Conservation (phyloP, 2,113 vertebrate species). For the Oreochromis niloticus region DNA sequence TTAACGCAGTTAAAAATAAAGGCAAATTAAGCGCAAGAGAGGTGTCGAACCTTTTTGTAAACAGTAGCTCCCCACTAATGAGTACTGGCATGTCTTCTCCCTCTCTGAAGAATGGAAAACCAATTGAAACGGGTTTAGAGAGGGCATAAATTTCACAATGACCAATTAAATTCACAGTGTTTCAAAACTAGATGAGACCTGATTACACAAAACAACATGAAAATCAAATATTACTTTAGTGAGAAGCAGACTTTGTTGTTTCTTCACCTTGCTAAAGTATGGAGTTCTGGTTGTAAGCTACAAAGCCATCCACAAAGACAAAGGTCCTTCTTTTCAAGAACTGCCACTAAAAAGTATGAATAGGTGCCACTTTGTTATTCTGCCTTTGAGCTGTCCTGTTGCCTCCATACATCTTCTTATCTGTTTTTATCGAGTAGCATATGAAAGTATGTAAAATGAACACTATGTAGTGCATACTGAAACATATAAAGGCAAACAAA, state of each 20-base stretch:
- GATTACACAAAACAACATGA: slow-evolving; percentile 3
- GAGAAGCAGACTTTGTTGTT: not conserved
- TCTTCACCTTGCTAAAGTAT: not conserved
- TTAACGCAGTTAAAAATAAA: not conserved
- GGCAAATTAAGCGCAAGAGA: not conserved
- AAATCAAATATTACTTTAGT: not conserved
- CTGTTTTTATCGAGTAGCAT: not conserved
- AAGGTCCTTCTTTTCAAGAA: not conserved
- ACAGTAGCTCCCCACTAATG: slow-evolving; percentile 13
- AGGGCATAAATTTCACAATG: slow-evolving; percentile 9
- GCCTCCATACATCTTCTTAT: not conserved
- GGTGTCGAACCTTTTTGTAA: not conserved
- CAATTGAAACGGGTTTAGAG: not conserved
- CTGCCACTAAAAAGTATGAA: not conserved
- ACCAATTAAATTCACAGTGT: slow-evolving; percentile 34
- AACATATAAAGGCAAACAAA: not conserved
- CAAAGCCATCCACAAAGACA: not conserved
- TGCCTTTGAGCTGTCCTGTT: not conserved
- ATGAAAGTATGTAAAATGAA: not conserved
- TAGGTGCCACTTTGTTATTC: not conserved
- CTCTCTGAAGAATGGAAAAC: slow-evolving; percentile 8
- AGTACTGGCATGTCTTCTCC: slow-evolving; percentile 30
- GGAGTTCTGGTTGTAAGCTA: not conserved
- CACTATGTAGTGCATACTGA: not conserved
- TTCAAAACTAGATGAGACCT: slow-evolving; percentile 24